Evolutionary conservation across 92 coral and sea anemone species (phyloP), one percentile per base, ranked within the genome.

Genomic region (Phenganax subtilis): DNA sequence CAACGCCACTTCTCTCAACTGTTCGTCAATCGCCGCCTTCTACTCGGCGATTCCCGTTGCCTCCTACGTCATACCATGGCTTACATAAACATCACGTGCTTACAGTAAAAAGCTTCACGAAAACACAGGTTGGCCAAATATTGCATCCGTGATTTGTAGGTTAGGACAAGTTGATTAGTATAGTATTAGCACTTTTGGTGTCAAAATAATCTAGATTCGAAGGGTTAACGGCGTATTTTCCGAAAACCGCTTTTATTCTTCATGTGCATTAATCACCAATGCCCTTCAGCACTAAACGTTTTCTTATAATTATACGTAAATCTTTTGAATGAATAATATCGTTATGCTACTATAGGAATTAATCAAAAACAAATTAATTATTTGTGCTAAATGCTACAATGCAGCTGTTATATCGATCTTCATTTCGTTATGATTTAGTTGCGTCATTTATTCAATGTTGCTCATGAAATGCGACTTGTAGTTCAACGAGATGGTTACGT

Each of bases 381-480:
- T 37, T 37, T 37, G 47, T 37, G 47, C 47, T 37, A 37, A 37
- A 1, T 37, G 47, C 47, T 5, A 37, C 47, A 5, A 37, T 37
- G 47, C 5, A 37, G 47, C 5, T 37, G 2, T 37, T 5, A 37
- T 37, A 37, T 37, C 47, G 47, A 37, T 5, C 47, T 37, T 37
- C 47, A 37, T 52, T 68, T 68, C 70, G 47, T 68, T 68, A 28
- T 30, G n/a, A 29, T 60, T 47, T 89, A 94, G 98, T 91, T 94
- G 62, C 98, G 92, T 63, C 84, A 86, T 78, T 71, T 94, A 76
- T 94, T 94, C 85, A 94, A 94, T 82, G 93, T 89, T 17, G 97
- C 98, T 9, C 97, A 94, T 76, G 85, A 90, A 31, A 94, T 94
- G 98, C 89, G 96, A 44, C 84, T 86, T 30, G 51, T 88, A 60